These are phyloP conservation scores for Eristalis intricaria DNA, from an alignment of 2,888 invertebrate genomes.

Conservation along the genomic window DNA sequence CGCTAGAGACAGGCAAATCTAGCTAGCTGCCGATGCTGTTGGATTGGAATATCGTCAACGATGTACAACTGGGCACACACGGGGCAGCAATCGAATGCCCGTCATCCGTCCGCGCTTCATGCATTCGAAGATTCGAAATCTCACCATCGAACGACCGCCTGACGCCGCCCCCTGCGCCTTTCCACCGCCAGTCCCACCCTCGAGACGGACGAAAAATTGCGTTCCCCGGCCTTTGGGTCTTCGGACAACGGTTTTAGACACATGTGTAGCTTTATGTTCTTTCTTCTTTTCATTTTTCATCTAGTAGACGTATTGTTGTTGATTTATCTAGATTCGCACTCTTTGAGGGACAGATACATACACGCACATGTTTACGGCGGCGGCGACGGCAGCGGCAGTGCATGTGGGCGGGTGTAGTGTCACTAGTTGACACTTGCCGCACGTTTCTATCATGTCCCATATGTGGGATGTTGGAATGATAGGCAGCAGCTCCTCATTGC, in stretches of 20 bases:
- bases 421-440: slow-evolving; percentile 22
- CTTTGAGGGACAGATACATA: slow-evolving; percentile 7
- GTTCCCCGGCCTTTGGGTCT: slow-evolving; percentile 35
- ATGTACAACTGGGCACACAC: not conserved
- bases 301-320: slow-evolving; percentile 33
- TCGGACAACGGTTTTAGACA: slow-evolving; percentile 27
- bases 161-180: not conserved
- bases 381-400: not conserved
- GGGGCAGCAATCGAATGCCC: slow-evolving; percentile 46
- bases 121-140: slow-evolving; percentile 15
- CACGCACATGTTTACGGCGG: slow-evolving; percentile 10
- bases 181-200: not conserved
- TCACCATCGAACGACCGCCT: too few species aligned
- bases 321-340: slow-evolving; percentile 40
- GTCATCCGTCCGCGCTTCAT: slow-evolving; percentile 43
- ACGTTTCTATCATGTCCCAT: slow-evolving; percentile 42
- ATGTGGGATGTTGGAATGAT: slow-evolving; percentile 9
- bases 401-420: slow-evolving; percentile 28
- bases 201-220: slow-evolving; percentile 16
- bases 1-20: not conserved
- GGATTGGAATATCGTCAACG: slow-evolving; percentile 45
- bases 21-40: slow-evolving; percentile 21
- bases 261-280: slow-evolving; percentile 44
- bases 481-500: slow-evolving; percentile 7
- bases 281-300: not conserved